These are phyloP conservation scores for Heloderma charlesbogerti DNA, from an alignment of 2,113 vertebrate genomes.

Conservation along the genomic window DNA sequence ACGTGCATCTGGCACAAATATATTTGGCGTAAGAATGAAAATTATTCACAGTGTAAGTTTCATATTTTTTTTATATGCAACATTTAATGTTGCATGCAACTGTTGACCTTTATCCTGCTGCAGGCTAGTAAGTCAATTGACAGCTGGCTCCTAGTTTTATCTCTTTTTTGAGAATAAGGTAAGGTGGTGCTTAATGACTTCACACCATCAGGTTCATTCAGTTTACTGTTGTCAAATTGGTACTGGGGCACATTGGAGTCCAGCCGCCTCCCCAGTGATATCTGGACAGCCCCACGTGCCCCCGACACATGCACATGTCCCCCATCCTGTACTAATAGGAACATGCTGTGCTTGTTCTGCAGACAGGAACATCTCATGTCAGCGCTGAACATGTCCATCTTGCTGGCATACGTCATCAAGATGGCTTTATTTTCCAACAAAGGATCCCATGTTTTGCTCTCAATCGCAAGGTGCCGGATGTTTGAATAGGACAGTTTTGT, in stretches of 20 bases:
- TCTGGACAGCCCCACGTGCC: slow-evolving; percentile 27
- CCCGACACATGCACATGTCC: slow-evolving; percentile 25
- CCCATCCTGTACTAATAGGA: background rate
- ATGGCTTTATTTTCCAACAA: slow-evolving; percentile 31
- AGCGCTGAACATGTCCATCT: slow-evolving; percentile 22
- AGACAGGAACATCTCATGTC: slow-evolving; percentile 33
- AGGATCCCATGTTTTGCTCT: slow-evolving; percentile 37
- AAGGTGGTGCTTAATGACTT: background rate
- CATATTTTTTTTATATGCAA: background rate
- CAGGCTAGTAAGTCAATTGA: background rate
- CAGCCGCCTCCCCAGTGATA: background rate
- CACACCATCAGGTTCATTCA: slow-evolving; percentile 30
- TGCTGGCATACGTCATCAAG: slow-evolving; percentile 35
- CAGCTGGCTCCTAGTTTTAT: background rate
- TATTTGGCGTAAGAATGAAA: background rate
- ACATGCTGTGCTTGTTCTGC: slow-evolving; percentile 14
- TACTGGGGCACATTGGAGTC: slow-evolving; percentile 9
- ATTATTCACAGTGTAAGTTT: background rate
- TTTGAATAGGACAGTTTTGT: background rate
- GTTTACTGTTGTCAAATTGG: slow-evolving; percentile 20
- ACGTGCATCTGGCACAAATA: background rate
- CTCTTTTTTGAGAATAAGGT: background rate
- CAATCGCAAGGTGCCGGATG: background rate
- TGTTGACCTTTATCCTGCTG: background rate
- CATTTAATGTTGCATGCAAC: background rate